Conservation (phyloP, 2,888 invertebrate genomes). For the Empis livida region DNA sequence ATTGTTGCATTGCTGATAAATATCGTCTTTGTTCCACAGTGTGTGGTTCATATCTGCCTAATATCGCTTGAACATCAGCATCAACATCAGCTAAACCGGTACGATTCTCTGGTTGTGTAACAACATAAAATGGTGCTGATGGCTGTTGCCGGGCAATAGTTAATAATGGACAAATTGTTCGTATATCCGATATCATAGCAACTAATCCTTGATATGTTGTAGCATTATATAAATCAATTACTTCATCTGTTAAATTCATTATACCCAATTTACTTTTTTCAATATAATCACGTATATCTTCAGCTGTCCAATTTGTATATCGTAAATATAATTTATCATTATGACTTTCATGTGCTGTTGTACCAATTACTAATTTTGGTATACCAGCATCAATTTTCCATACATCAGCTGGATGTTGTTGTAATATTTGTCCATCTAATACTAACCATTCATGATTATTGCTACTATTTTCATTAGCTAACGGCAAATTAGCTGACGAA, state of each 20-base stretch:
- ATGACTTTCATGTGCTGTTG: conserved; percentile 60
- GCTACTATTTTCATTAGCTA: conserved; percentile 40
- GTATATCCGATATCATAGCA: conserved; percentile 62
- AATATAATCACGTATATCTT: conserved; percentile 49
- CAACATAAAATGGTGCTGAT: conserved; percentile 60
- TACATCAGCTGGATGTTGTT: conserved; percentile 50
- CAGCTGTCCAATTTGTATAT: conserved; percentile 52
- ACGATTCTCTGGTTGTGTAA: conserved; percentile 41
- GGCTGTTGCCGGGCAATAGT: conserved; percentile 50
- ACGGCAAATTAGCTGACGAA: conserved; percentile 42
- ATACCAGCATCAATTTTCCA: conserved; percentile 42
- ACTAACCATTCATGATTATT: conserved; percentile 61
- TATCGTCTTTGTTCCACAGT: conserved; percentile 61
- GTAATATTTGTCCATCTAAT: conserved; percentile 55
- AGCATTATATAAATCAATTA: conserved; percentile 51
- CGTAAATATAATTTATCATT: conserved; percentile 46
- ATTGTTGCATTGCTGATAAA: conserved; percentile 63
- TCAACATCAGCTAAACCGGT: conserved; percentile 45
- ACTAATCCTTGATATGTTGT: conserved; percentile 55
- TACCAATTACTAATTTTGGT: conserved; percentile 51
- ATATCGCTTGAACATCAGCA: conserved; percentile 64
- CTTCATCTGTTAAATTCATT: conserved; percentile 46
- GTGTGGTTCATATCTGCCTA: conserved; percentile 60
- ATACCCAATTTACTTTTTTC: conserved; percentile 44
- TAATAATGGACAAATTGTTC: conserved; percentile 65